Evolutionary conservation across 2,113 vertebrate genomes (phyloP), one percentile per base, ranked within the genome.

Genomic region (Boleophthalmus pectinirostris): DNA sequence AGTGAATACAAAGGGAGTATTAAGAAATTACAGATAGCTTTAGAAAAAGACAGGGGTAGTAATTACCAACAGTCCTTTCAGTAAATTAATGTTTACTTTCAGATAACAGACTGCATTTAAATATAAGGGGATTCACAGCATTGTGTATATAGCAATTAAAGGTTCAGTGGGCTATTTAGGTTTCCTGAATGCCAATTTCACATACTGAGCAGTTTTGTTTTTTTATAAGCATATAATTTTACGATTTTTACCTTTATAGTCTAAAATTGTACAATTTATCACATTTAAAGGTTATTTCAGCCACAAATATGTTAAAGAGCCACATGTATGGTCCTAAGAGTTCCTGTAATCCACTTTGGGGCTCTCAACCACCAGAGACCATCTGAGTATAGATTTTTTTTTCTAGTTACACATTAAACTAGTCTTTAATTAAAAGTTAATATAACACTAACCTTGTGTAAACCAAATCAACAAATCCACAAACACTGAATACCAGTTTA

Each of bases 1-100:
- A 9, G 60, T 1, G 20, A 69, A 33, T 8, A 69, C 53, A 51
- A 18, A 51, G 10, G n/a, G 45, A 35, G 45, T 33, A 66, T 24
- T 68, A 20, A n/a, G n/a, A 68, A 47, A 1, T 57, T 66, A 73
- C 49, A 54, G 33, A 43, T 64, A 43, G 33, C 61, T 64, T 38
- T 64, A 16, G 33, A 16, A 38, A 64, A 61, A 61, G 61, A 38
- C 29, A 43, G 35, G 25, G 15, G 18, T 7, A n/a, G 61, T 38
- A 38, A 64, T 64, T 64, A 21, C 33, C 33, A n/a, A n/a, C 33
- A 64, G 16, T 20, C 33, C 33, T 38, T 20, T 8, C 33, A 9
- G 61, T 43, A 33, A 38, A 38, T 21, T 11, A n/a, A n/a, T 43
- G 33, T 64, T 38, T 64, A 64, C 18, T 64, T 64, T 64, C 6